Base-by-base conservation (phyloP, 2,888 invertebrate species). In the Chrysomela aeneicollis region DNA sequence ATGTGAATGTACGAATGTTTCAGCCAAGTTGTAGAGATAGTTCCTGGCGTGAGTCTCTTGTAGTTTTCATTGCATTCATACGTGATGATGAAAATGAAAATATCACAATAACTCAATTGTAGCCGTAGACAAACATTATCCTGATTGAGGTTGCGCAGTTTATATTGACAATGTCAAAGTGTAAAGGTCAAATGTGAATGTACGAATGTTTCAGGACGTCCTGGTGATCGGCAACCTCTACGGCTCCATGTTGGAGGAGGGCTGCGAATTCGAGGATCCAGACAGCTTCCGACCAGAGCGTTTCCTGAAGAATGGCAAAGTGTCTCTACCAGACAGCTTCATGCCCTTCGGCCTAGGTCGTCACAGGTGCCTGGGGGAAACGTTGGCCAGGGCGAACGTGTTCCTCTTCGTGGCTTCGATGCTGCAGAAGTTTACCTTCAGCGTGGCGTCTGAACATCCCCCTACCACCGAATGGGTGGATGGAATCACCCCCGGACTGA, bases 341-440 rank as follows among this genome's bases (percentile, higher is more conserved):
- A 86, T 91, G 71, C 94, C 94, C 0, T 94, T 94, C 75, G 92
- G 93, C 15, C 83, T 89, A 58, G 91, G 92, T 0, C 91, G 89
- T 73, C 92, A 91, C 77, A 88, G 93, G 58, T 94, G 94, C 76
- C 88, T 94, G 88, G 94, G 94, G 0, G 94, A 94, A 76, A 86
- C 88, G 0, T 81, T 94, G 68, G 91, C 91, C 0, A 89, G 89
- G 74, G 91, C 92, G 73, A 94, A 92, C 75, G 85, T 94, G 57
- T 94, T 94, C 76, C 80, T 93, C 32, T 91, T 94, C 74, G 88
- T 88, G 0, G 88, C 92, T 0, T 86, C 89, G 0, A 83, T 94
- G 72, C 82, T 94, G 71, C 94, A 94, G 80, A 87, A 86, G 73
- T 94, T 91, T 73, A 86, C 86, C 3, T 89, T 94, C 76, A 79